phyloP scores from a whole-genome alignment of 2,113 vertebrate species.

The Daphoenositta chrysoptera region DNA sequence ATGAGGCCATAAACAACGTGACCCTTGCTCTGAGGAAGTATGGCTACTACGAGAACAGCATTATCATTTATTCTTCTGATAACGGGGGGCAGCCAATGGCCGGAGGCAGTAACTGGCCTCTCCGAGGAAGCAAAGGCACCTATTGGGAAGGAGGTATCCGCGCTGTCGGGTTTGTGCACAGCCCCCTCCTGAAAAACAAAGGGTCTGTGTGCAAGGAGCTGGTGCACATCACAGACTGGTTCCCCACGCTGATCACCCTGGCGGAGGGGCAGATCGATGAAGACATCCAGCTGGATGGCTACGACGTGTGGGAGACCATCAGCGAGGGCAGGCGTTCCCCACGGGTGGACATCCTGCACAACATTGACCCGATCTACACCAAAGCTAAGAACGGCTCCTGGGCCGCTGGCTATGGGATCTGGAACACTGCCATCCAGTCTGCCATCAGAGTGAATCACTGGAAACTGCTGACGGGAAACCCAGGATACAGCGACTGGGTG shows the following conservation, averaged over 20 bases:
- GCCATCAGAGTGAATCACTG: slow-evolving; percentile 91
- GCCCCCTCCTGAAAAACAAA: slow-evolving; percentile 87
- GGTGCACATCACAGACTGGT: slow-evolving; percentile 98
- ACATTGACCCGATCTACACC: slow-evolving; percentile 93
- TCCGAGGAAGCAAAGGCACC: slow-evolving; percentile 92
- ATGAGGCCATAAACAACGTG: slow-evolving; percentile 90
- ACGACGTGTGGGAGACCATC: slow-evolving; percentile 95
- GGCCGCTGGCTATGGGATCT: slow-evolving; percentile 91
- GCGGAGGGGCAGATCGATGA: slow-evolving; percentile 90
- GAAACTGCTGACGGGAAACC: slow-evolving; percentile 94
- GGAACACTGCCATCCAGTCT: slow-evolving; percentile 94
- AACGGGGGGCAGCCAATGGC: slow-evolving; percentile 91
- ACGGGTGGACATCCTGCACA: slow-evolving; percentile 92
- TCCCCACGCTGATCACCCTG: slow-evolving; percentile 89
- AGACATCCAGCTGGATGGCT: slow-evolving; percentile 87
- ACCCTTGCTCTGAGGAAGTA: slow-evolving; percentile 85
- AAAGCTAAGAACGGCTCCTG: slow-evolving; percentile 92
- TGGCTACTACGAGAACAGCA: slow-evolving; percentile 90
- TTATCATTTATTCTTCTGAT: slow-evolving; percentile 95
- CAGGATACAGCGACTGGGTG: slow-evolving; percentile 94
- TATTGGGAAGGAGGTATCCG: slow-evolving; percentile 97
- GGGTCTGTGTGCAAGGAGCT: slow-evolving; percentile 87
- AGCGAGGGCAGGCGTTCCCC: slow-evolving; percentile 92
- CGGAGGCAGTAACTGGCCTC: slow-evolving; percentile 95
- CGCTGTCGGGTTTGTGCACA: slow-evolving; percentile 94